Conservation (phyloP, 2,113 vertebrate genomes). For the Climacteris rufus region DNA sequence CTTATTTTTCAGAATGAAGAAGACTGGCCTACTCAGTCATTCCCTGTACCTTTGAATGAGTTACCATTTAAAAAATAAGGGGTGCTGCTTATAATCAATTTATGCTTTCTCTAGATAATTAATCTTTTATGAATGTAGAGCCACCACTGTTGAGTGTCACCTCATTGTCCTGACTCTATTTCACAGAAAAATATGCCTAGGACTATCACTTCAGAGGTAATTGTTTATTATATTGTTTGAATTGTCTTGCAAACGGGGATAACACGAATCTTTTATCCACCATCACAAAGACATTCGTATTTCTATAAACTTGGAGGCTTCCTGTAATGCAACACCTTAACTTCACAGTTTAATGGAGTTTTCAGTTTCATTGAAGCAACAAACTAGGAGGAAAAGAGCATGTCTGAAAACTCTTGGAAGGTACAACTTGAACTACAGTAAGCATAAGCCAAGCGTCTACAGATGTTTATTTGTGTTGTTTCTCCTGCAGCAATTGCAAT, state of each 20-base stretch:
- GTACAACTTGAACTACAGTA: background rate
- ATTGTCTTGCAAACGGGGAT: background rate
- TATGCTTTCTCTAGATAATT: background rate
- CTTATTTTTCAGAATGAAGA: background rate
- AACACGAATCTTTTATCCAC: background rate
- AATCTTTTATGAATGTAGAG: background rate
- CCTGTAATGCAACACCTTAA: conserved; percentile 10
- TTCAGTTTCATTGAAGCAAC: conserved; percentile 3
- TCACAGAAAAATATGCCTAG: background rate
- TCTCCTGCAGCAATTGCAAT: conserved; percentile 14
- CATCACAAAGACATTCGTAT: background rate
- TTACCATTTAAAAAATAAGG: background rate
- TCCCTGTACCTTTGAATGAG: background rate
- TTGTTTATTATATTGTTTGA: background rate
- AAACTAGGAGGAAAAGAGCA: background rate
- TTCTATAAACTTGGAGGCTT: background rate
- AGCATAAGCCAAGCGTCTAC: background rate
- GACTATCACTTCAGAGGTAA: background rate
- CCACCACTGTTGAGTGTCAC: background rate
- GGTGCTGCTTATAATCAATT: background rate
- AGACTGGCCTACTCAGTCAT: background rate
- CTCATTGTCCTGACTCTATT: background rate
- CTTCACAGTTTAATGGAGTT: conserved; percentile 2
- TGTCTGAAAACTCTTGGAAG: background rate
- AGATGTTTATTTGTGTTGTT: conserved; percentile 6